Base-by-base conservation (phyloP, 2,797 vertebrate genomes). In the Onychomys arenicola region DNA sequence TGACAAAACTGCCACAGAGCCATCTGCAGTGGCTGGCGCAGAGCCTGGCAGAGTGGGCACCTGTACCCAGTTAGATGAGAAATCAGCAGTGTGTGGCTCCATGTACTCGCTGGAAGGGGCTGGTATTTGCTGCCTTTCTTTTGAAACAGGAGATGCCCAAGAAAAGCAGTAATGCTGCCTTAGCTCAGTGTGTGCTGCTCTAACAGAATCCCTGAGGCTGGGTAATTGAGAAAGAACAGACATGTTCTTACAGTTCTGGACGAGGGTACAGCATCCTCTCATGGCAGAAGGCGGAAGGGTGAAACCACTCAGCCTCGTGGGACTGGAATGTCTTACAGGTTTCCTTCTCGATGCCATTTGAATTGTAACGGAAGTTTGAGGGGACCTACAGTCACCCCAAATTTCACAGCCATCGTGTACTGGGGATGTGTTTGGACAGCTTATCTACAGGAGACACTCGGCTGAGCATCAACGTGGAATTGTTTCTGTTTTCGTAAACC, bases 401-500 rank as follows among this genome's bases (percentile, higher is more conserved):
- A 49, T 57, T 40, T 43, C 19, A 5, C 8, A 59, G 57, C 11
- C 23, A 83, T 49, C 61, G 21, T 52, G 27, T n/a, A 25, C 55
- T 12, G 0, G 40, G 57, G 37, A 46, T 0, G 0, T 6, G 55
- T 27, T 17, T 16, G 7, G 69, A 59, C 14, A 81, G 78, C 37
- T 69, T 46, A 27, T 71, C 73, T 19, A 13, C 67, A 65, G 63
- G 43, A 84, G 76, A 57, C 77, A 69, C 40, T 63, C 83, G 90
- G 81, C 91, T 76, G 32, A 21, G 37, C 25, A 16, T 27, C 71
- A 4, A 61, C 63, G 49, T 83, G 37, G 9, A 59, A 80, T 1
- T 29, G 92, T 43, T 95, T 95, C 67, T 86, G 93, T 96, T 96
- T 97, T 59, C 92, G 76, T 14, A 86, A 67, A 61, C 29, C 80